phyloP scores from a whole-genome alignment of 1,140 invertebrate species.

The Coptotermes formosanus region DNA sequence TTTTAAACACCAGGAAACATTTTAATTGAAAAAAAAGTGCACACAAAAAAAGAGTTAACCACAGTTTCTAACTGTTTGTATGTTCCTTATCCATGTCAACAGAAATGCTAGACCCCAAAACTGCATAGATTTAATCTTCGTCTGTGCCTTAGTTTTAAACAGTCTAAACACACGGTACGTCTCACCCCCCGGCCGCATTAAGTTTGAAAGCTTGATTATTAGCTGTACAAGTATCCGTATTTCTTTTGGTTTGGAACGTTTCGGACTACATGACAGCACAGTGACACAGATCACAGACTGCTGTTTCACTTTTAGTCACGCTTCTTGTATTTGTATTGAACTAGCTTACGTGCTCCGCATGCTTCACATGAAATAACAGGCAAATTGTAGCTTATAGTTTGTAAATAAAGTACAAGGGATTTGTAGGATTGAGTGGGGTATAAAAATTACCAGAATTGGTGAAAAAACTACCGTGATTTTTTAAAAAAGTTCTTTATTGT shows the following conservation, averaged over 20 bases:
- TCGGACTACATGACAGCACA: no score
- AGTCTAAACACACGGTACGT: neutral
- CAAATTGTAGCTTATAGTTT: no score
- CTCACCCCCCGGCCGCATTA: neutral
- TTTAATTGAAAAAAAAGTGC: slow-evolving; percentile 5
- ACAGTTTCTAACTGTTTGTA: neutral
- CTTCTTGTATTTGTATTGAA: no score
- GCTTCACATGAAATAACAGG: no score
- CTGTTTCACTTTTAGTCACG: no score
- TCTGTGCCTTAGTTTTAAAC: neutral
- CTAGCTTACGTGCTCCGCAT: no score
- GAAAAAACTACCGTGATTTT: no score
- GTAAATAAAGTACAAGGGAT: no score
- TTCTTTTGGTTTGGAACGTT: neutral
- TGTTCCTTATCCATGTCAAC: neutral
- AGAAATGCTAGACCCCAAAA: neutral
- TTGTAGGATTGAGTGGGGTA: no score
- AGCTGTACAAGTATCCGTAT: neutral
- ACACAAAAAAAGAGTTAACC: neutral
- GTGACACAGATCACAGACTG: no score
- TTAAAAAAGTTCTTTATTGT: no score
- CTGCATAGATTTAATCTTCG: neutral
- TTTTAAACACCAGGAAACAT: neutral
- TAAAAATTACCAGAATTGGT: no score
- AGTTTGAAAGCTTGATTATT: neutral